Conservation (phyloP, 1,140 invertebrate species). For the Wasmannia auropunctata region DNA sequence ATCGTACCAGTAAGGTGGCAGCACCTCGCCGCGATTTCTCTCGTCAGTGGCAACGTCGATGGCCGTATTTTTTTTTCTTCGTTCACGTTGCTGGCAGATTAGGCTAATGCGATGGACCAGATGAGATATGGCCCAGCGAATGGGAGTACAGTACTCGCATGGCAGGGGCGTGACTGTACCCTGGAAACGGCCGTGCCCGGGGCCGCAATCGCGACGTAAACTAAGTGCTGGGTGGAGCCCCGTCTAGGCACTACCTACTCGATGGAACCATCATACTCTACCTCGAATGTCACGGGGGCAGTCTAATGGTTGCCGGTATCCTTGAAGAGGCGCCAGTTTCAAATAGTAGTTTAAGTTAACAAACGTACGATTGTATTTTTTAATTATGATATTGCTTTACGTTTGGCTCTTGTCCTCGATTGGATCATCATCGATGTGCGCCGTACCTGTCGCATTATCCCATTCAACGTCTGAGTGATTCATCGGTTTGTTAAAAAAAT, state of each 20-base stretch:
- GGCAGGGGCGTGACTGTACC: conserved; percentile 84
- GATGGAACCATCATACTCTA: conserved; percentile 84
- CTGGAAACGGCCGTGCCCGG: conserved; percentile 83
- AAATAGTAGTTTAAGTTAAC: conserved; percentile 61
- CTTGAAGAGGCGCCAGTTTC: conserved; percentile 81
- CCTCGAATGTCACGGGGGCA: conserved; percentile 77
- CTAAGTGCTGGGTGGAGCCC: conserved; percentile 85
- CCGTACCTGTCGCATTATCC: background rate
- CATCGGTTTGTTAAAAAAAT: background rate
- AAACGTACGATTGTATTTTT: background rate
- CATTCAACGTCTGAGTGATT: background rate
- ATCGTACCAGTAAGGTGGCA: conserved; percentile 79
- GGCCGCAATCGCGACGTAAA: conserved; percentile 83
- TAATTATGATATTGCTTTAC: background rate
- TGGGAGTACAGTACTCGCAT: conserved; percentile 80
- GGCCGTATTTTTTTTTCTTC: conserved; percentile 77
- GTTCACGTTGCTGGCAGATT: conserved; percentile 78
- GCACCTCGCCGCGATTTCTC: conserved; percentile 82
- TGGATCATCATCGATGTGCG: background rate
- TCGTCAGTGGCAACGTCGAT: conserved; percentile 79
- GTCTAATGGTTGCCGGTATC: conserved; percentile 81
- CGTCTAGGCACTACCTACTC: conserved; percentile 84
- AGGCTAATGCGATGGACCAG: conserved; percentile 84
- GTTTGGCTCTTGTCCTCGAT: background rate
- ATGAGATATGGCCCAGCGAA: conserved; percentile 85